Evolutionary conservation across 2,113 vertebrate species (phyloP), one percentile per base, ranked within the genome.

Genomic region (Patagioenas fasciata): DNA sequence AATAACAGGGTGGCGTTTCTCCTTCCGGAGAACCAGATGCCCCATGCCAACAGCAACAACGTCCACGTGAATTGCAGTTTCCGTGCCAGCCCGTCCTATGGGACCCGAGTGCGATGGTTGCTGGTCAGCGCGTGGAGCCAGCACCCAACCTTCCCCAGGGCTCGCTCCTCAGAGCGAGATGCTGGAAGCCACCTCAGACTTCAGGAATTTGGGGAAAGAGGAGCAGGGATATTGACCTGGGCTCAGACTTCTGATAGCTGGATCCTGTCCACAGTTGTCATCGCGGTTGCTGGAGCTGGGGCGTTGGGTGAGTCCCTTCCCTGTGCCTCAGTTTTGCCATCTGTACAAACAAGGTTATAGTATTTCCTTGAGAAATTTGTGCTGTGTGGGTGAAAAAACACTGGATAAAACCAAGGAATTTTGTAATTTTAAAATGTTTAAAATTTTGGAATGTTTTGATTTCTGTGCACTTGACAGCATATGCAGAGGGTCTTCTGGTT

Each of bases 1-100:
- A 95, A 77, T 86, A 96, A 95, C 73, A 84, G 72, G 69, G 48
- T 72, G 67, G 72, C 93, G 78, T 91, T 96, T 87, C 85, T 89
- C 42, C 66, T 73, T 56, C 70, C 47, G 17, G 44, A 21, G 38
- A 6, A 60, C 69, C 36, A 58, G 50, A 8, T n/a, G 38, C 16
- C 20, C 25, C 0, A 10, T 89, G 95, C 85, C 95, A 95, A 93
- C 72, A 93, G 85, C 88, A 95, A 89, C 81, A 89, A 31, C 5
- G 42, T 67, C 72, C 67, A 18, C 0, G 5, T 47, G 77, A 58
- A 10, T 57, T 19, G 67, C 0, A 21, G 61, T 93, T 85, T 56
- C 44, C 10, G 19, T 53, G 84, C 71, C 80, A 80, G 84, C 61
- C 2, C 3, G 32, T 34, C 64, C 69, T 12, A 47, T 9, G 12